phyloP scores from a whole-genome alignment of 2,797 vertebrate species.

The Gadopsis marmoratus region DNA sequence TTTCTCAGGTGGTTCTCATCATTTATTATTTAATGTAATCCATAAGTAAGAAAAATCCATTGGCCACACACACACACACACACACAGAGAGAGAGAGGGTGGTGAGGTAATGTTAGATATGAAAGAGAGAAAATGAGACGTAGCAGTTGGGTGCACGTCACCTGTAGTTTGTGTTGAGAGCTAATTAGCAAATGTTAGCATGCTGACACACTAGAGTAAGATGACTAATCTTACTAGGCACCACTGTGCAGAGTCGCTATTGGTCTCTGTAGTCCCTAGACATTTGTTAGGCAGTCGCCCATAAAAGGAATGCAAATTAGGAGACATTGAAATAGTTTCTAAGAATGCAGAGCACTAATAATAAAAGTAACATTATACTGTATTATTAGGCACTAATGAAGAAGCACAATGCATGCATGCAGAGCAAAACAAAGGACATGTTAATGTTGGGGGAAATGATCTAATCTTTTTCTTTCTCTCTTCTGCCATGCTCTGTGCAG shows the following conservation, averaged over 20 bases:
- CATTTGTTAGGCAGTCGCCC: not conserved
- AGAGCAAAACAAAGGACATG: not conserved
- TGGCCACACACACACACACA: no score
- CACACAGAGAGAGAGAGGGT: no score
- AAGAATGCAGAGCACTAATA: not conserved
- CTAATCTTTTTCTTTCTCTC: not conserved
- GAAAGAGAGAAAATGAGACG: no score
- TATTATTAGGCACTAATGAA: not conserved
- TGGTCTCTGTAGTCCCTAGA: not conserved
- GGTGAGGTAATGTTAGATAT: no score
- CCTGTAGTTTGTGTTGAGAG: not conserved
- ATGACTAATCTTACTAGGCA: not conserved
- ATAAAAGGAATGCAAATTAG: not conserved
- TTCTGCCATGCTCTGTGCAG: conserved; percentile 71
- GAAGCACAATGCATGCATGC: not conserved
- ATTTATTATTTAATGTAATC: no score
- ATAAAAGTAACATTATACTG: not conserved
- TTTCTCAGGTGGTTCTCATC: no score
- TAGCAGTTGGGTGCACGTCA: no score
- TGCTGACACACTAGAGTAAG: not conserved
- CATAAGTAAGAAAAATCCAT: no score
- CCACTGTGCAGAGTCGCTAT: not conserved
- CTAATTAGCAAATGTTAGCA: not conserved
- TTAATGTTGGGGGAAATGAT: not conserved
- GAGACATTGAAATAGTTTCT: not conserved